phyloP scores from a whole-genome alignment of 2,797 vertebrate species.

The Eulemur mongoz region DNA sequence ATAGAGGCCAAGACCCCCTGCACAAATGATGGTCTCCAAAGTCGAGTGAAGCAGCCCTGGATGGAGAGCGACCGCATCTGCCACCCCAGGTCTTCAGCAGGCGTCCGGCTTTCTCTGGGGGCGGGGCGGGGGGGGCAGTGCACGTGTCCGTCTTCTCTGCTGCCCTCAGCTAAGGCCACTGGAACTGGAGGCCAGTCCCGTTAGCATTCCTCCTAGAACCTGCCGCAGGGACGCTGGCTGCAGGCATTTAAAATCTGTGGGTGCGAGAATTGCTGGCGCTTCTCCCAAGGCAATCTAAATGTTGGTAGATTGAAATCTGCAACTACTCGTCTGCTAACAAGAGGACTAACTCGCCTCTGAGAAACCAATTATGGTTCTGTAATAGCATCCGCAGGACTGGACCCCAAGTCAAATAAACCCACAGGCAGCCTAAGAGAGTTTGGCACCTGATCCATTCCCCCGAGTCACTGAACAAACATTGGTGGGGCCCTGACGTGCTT shows the following conservation, averaged over 20 bases:
- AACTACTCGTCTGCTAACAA: background rate
- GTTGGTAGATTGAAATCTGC: slow-evolving; percentile 29
- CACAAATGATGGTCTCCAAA: background rate
- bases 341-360: slow-evolving; percentile 30
- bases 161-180: accelerated
- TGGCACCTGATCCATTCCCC: background rate
- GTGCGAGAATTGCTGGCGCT: background rate
- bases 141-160: background rate
- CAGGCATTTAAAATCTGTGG: background rate
- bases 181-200: background rate
- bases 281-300: background rate
- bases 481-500: background rate
- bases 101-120: background rate
- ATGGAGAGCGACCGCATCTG: accelerated
- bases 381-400: background rate
- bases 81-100: background rate
- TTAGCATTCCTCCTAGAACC: background rate
- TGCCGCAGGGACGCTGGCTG: background rate
- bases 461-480: accelerated
- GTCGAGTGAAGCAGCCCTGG: background rate
- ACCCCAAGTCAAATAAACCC: background rate
- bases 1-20: background rate
- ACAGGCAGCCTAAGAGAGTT: background rate
- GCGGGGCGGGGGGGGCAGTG: background rate
- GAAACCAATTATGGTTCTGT: slow-evolving; percentile 22